Percentiles rank a stretch among this genome's conserved stretches.
Evolutionary conservation across 2,113 vertebrate species (phyloP).

Genomic region (Sarotherodon lohbergeri): DNA sequence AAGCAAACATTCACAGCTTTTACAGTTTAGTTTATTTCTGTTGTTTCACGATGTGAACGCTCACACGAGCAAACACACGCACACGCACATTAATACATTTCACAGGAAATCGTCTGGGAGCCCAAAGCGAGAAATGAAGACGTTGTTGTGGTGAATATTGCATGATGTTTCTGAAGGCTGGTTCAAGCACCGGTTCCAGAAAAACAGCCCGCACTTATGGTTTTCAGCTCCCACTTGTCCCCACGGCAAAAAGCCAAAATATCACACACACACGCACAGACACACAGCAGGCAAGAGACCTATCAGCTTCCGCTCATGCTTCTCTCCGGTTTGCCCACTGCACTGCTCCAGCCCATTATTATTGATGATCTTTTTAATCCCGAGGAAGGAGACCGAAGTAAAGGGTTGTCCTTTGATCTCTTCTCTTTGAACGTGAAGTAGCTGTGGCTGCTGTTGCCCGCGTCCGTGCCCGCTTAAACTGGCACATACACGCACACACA

Average conservation of each 20-base stretch:
- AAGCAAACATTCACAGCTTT: not conserved
- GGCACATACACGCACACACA: not conserved
- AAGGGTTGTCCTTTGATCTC: conserved; percentile 55
- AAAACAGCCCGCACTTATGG: conserved; percentile 21
- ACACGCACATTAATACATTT: not conserved
- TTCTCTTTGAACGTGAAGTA: conserved; percentile 56
- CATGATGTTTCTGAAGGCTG: conserved; percentile 33
- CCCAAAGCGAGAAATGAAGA: conserved; percentile 34
- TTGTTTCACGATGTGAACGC: not conserved
- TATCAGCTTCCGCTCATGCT: conserved; percentile 14
- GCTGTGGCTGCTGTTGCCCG: conserved; percentile 8
- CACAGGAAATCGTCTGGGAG: conserved; percentile 12
- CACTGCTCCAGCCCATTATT: conserved; percentile 45
- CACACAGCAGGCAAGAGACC: not conserved
- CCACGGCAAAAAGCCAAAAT: conserved; percentile 8
- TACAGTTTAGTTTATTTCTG: not conserved
- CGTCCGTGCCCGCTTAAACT: not conserved
- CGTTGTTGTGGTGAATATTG: conserved; percentile 52
- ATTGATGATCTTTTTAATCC: conserved; percentile 63
- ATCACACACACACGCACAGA: not conserved
- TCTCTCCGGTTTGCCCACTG: conserved; percentile 19
- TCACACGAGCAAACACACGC: not conserved
- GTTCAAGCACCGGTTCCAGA: conserved; percentile 13
- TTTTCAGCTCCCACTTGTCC: conserved; percentile 30
- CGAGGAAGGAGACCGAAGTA: conserved; percentile 26